Evolutionary conservation across 2,113 vertebrate genomes (phyloP), one percentile per base, ranked within the genome.

Genomic region (Hippolais icterina): DNA sequence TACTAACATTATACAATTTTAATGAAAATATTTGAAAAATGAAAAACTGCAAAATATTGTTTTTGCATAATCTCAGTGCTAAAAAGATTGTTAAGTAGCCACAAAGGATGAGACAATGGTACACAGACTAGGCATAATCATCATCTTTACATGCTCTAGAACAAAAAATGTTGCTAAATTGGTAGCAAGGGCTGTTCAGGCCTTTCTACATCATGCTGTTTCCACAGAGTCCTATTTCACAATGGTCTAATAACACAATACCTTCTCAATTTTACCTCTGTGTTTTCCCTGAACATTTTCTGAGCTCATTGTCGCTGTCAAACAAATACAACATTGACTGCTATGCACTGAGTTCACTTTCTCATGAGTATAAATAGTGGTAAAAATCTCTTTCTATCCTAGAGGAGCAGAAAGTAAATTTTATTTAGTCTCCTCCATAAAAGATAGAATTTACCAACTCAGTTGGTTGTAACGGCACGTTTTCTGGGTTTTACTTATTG

Each of bases 1-100:
- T 60, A n/a, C 33, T 49, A 39, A 22, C 0, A 54, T 54, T 81
- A 50, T 15, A 16, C 16, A 66, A 7, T 44, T 77, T 41, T 37
- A 6, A 54, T 56, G 4, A 64, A 91, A 89, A 71, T 12, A 41
- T 4, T 66, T 18, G 9, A 33, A 41, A 71, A 52, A 66, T 53
- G 47, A 22, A 57, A 5, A 6, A 23, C 5, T n/a, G 10, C 1
- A 68, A 75, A 31, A 23, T 10, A 24, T 33, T 2, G 5, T 0
- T 81, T 70, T 91, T 33, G 4, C 25, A 69, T 16, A 57, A 42
- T 61, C 31, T 65, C 19, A 47, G 10, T 10, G 11, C 23, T 77
- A n/a, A 65, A 53, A 91, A 14, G 4, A 3, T 42, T 84, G 7
- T 42, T 65, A 89, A 70, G 8, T 7, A 82, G 23, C 17, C 11